A percentile compares a stretch with the other conserved stretches of the same genome.
These are phyloP conservation scores for Chironomus tentans DNA, from an alignment of 2,888 invertebrate species.

Conservation along the genomic window DNA sequence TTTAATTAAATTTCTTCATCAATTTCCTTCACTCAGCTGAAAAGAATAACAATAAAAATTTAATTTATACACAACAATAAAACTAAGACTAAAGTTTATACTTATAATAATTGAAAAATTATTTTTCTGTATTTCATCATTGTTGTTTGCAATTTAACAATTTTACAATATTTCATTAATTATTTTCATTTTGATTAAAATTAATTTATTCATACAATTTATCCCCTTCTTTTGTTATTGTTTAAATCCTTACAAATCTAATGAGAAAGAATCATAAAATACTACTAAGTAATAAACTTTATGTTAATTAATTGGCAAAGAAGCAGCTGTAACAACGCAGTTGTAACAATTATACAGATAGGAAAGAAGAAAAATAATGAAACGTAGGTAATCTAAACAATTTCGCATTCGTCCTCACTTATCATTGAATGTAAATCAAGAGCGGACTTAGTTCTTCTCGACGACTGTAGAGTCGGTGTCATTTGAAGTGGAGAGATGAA, in stretches of 20 bases:
- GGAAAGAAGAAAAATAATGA: neutral
- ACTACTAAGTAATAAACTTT: neutral
- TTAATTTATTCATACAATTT: too few species aligned
- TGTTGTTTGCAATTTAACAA: too few species aligned
- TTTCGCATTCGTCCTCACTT: slow-evolving; percentile 37
- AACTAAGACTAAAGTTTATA: too few species aligned
- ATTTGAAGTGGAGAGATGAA: slow-evolving; percentile 68
- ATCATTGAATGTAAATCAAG: slow-evolving; percentile 72
- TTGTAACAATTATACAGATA: neutral
- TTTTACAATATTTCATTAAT: too few species aligned
- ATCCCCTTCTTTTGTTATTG: too few species aligned
- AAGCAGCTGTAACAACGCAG: neutral
- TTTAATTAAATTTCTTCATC: too few species aligned
- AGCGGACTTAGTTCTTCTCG: slow-evolving; percentile 71
- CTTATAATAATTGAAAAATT: too few species aligned
- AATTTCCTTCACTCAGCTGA: too few species aligned
- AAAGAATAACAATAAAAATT: too few species aligned
- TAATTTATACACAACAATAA: too few species aligned
- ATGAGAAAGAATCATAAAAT: neutral
- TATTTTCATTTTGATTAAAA: too few species aligned
- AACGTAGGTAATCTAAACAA: neutral
- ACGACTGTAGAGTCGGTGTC: slow-evolving; percentile 53
- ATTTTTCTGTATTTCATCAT: too few species aligned
- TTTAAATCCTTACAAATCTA: neutral
- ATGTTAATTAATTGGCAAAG: neutral